Evolutionary conservation across 37 sponge, comb jelly and placozoan species (phyloP), one percentile per base, ranked within the genome.

Genomic region (Cliona cf. orientalis): DNA sequence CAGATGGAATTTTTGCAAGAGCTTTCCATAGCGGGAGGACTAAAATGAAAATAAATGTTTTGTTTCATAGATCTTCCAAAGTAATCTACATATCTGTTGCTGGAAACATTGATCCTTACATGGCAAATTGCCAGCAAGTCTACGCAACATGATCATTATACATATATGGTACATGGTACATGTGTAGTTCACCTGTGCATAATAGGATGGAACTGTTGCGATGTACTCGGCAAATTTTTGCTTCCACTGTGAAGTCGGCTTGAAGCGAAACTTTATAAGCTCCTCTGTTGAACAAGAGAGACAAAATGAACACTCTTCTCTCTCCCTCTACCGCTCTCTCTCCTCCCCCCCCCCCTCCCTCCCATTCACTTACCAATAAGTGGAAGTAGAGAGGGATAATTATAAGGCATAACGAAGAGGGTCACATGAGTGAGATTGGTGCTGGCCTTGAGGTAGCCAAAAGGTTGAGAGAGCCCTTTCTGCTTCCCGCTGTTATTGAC

Each of bases 371-470:
- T 75, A 86, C 95, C 97, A 33, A 97, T 89, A 0, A 99, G 91
- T 11, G 97, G 99, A 26, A 99, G 89, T 12, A 96, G 71, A 25
- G 58, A 66, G 12, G 88, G 85, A 74, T 99, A 99, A 83, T 99
- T 97, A 82, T 76, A 99, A 3, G 99, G 99, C 97, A 99, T 94
- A 25, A 96, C 91, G 46, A 93, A 93, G 34, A 90, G 77, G 53
- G 85, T 96, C 23, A 96, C 97, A 41, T 82, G 81, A 17, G 91
- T 89, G 32, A 83, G 80, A 69, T 82, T 97, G 14, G 69, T 80
- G 66, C 97, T 97, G 63, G 99, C 86, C 72, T 97, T 97, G 64
- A 99, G 97, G 71, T 99, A 99, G n/a, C 99, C 99, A 87, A 99
- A 99, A 22, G 97, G 92, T 37, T 77, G 63, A n/a, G 69, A 62